Evolutionary conservation across 53 echinoderm and acorn worm species (phyloP).

Genomic region (Holothuria leucospilota): DNA sequence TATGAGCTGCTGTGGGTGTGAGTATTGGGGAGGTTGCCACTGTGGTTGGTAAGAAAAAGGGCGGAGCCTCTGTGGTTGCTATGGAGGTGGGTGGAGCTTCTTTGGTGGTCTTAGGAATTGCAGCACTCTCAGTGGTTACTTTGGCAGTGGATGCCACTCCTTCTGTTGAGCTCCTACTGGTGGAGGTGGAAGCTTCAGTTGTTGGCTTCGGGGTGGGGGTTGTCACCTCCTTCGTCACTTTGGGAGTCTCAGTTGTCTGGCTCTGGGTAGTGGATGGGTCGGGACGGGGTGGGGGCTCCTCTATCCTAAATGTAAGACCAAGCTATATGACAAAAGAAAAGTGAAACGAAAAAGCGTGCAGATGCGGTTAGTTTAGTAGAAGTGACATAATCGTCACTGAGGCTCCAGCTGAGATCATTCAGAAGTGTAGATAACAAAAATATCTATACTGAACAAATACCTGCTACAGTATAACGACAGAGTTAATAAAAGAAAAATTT

Average conservation of each 20-base stretch:
- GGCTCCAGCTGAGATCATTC: too few relatives aligned
- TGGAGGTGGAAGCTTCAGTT: slow-evolving; percentile 1
- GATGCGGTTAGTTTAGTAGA: slow-evolving; percentile 29
- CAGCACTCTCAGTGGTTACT: neutral
- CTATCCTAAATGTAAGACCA: slow-evolving; percentile 47
- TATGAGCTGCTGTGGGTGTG: slow-evolving; percentile 41
- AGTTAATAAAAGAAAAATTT: too few relatives aligned
- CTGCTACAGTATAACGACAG: too few relatives aligned
- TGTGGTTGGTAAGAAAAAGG: slow-evolving; percentile 28
- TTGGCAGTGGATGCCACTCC: neutral
- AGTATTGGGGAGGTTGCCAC: slow-evolving; percentile 22
- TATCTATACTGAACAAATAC: too few relatives aligned
- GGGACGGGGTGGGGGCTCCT: slow-evolving; percentile 39
- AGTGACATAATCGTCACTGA: neutral
- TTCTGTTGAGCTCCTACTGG: neutral
- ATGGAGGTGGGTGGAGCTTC: slow-evolving; percentile 10
- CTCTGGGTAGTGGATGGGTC: slow-evolving; percentile 36
- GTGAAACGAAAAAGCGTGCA: slow-evolving; percentile 25
- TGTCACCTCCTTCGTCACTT: neutral
- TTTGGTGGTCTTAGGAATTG: slow-evolving; percentile 19
- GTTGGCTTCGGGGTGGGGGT: slow-evolving; percentile 13
- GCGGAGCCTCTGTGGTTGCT: slow-evolving; percentile 36
- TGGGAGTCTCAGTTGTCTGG: neutral
- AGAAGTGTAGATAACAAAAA: too few relatives aligned
- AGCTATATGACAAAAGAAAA: slow-evolving; percentile 48